Evolutionary conservation across 1,140 invertebrate genomes (phyloP).

Genomic region (Lysiphlebus fabarum): DNA sequence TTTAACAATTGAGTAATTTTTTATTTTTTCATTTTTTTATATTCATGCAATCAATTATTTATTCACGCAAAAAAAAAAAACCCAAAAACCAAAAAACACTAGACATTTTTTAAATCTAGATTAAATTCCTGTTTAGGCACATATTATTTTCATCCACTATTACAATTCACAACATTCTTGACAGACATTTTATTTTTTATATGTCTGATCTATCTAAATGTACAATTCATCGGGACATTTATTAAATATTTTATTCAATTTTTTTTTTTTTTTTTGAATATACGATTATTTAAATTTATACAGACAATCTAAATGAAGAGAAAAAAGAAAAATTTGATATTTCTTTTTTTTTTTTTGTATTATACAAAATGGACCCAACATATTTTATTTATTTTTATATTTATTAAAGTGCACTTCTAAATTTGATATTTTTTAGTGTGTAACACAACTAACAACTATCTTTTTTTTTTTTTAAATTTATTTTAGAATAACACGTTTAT

Average conservation of each 20-base stretch:
- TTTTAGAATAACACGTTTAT: no score
- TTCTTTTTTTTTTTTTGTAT: constrained; percentile 16
- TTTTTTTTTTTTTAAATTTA: neutral
- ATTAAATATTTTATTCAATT: neutral
- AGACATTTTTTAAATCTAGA: no score
- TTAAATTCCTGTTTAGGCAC: no score
- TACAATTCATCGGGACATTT: neutral
- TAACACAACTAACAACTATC: no score
- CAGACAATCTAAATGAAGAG: constrained; percentile 3
- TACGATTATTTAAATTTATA: constrained; percentile 7
- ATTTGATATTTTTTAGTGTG: neutral
- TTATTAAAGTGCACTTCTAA: constrained; percentile 30
- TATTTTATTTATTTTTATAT: neutral
- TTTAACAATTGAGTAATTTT: no score
- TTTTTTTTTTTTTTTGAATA: constrained; percentile 1
- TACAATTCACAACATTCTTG: no score
- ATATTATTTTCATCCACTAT: no score
- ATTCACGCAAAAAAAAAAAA: no score
- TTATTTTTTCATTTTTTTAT: no score
- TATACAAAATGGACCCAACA: constrained; percentile 28
- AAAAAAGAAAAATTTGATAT: neutral
- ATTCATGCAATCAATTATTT: no score
- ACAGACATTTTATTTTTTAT: neutral
- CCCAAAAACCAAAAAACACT: no score
- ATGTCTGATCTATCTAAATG: neutral